Base-by-base conservation (phyloP, 37 sponge, comb jelly and placozoan species). In the Aplysina aerophoba region DNA sequence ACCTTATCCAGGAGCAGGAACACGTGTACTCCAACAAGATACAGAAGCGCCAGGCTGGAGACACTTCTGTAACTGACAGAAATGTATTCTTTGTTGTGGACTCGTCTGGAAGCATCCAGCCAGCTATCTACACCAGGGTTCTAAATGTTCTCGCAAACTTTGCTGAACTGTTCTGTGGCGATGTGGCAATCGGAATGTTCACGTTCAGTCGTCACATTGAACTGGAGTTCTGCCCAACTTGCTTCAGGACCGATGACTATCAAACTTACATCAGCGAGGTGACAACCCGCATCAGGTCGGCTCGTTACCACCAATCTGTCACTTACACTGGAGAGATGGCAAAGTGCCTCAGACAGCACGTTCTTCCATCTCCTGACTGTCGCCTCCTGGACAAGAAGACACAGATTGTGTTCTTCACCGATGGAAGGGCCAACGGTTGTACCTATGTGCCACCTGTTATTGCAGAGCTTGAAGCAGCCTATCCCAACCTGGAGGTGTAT, bases 401-500 rank as follows among this genome's bases (percentile, higher is more conserved):
- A 5, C 78, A 75, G 54, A n/a, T 75, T 13, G 78, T 75, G 54
- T 75, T 75, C 78, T 75, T 75, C 78, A 75, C 78, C 40, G 78
- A 75, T 41, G 78, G 78, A 40, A 31, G 54, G 11, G 78, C 78
- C 21, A 75, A 75, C 41, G 78, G 78, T 8, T 75, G 78, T 16
- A 53, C 54, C n/a, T 11, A 40, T 15, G 54, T 24, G 1, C 21
- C 54, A 21, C 25, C 20, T 40, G 54, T 21, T 4, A 17, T 75
- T 6, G 54, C 44, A 40, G 22, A 24, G 16, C 54, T 75, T 1
- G 53, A 36, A 75, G 15, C 21, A 20, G 24, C 24, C 44, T 75
- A 53, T 16, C 78, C 78, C 20, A 75, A 53, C 40, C 21, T 75
- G 4, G 78, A 75, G 78, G 40, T 44, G 50, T 75, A 75, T 75